A percentile compares a stretch with the other conserved stretches of the same genome.
Evolutionary conservation across 2,113 vertebrate species (phyloP).

Genomic region (Drymodes brunneopygia): DNA sequence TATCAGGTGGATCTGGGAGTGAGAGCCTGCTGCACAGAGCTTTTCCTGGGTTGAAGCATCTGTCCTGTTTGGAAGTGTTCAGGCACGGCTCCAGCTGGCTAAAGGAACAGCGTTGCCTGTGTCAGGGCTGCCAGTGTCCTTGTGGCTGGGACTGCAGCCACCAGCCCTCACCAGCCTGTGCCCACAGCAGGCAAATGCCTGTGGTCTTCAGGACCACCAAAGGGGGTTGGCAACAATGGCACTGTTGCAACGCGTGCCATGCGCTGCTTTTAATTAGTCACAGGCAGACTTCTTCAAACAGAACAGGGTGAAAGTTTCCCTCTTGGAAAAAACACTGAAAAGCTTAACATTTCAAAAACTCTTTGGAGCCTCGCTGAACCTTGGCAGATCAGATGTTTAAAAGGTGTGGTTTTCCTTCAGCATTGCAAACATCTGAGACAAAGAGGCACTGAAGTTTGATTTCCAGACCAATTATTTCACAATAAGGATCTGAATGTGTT

Average conservation of each 20-base stretch:
- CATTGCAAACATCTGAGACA: neutral
- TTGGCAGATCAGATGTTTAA: neutral
- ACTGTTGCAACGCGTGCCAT: neutral
- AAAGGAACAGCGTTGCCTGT: rapidly evolving
- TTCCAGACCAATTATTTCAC: conserved; percentile 16
- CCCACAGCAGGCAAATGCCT: neutral
- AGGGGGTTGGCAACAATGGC: neutral
- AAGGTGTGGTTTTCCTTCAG: conserved; percentile 13
- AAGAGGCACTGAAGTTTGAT: neutral
- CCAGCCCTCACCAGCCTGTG: rapidly evolving
- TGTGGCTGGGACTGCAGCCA: neutral
- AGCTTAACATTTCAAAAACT: neutral
- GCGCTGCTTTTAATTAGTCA: neutral
- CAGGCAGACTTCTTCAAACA: neutral
- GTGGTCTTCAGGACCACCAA: conserved; percentile 18
- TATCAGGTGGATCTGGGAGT: neutral
- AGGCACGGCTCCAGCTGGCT: neutral
- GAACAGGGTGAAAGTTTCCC: neutral
- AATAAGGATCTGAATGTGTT: neutral
- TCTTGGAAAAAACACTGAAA: neutral
- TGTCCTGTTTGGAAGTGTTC: neutral
- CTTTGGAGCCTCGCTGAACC: neutral
- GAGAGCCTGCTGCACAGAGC: neutral
- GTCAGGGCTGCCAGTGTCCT: neutral
- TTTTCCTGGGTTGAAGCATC: neutral